Conservation (phyloP, 2,888 invertebrate genomes). For the Parnassius orleans region DNA sequence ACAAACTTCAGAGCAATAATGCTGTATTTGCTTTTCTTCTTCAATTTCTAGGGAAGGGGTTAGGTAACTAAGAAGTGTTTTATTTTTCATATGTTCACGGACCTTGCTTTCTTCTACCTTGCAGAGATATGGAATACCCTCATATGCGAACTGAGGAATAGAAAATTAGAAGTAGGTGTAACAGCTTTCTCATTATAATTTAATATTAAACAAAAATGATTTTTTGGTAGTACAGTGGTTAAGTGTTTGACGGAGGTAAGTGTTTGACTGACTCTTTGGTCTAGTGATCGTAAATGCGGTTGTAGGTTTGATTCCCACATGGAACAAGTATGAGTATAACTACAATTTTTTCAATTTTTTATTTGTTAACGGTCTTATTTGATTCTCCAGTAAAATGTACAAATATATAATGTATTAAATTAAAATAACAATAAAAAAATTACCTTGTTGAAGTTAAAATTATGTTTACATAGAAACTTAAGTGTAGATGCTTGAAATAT, state of each 20-base stretch:
- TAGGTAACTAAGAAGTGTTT: constrained; percentile 43
- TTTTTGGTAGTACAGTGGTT: background rate
- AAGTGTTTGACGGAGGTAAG: too few species aligned
- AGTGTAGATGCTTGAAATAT: constrained; percentile 83
- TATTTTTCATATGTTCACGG: constrained; percentile 51
- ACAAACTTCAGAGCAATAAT: constrained; percentile 61
- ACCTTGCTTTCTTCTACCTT: constrained; percentile 72
- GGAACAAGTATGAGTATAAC: too few species aligned
- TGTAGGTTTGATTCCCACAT: too few species aligned
- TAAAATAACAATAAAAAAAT: constrained; percentile 20
- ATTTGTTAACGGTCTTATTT: too few species aligned
- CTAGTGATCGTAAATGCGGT: too few species aligned
- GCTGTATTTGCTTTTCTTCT: constrained; percentile 56
- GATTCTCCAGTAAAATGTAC: too few species aligned
- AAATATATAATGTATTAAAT: background rate
- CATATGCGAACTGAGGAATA: constrained; percentile 81
- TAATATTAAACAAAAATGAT: background rate
- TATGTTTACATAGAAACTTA: constrained; percentile 82
- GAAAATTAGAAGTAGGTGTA: constrained; percentile 10
- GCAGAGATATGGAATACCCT: constrained; percentile 85
- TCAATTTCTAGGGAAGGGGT: constrained; percentile 47
- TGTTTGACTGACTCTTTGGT: too few species aligned
- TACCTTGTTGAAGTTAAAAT: constrained; percentile 90
- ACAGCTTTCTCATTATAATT: background rate
- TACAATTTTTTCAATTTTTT: too few species aligned